Percentiles rank a stretch among this genome's conserved stretches.
Conservation (phyloP, 2,113 vertebrate species). For the Lamprotornis superbus region DNA sequence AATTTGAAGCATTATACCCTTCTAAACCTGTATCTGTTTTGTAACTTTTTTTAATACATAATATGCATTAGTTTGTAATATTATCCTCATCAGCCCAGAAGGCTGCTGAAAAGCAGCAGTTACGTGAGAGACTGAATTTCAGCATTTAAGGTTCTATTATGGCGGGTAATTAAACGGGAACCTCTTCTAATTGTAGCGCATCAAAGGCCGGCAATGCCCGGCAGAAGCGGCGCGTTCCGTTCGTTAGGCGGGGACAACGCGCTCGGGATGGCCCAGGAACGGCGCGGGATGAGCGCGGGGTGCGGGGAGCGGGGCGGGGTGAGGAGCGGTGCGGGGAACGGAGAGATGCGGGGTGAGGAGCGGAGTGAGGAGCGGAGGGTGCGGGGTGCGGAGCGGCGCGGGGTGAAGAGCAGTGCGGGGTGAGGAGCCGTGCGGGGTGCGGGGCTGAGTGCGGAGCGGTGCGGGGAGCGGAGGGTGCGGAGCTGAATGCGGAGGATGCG, state of each 20-base stretch:
- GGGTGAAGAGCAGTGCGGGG: no score
- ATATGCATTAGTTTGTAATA: background rate
- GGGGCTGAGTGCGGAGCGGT: no score
- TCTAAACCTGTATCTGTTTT: constrained; percentile 13
- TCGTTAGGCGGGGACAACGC: background rate
- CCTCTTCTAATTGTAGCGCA: background rate
- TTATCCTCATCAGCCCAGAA: constrained; percentile 38
- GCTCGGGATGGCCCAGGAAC: background rate
- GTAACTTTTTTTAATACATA: constrained; percentile 16
- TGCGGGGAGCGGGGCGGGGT: background rate
- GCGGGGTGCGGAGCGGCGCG: no score
- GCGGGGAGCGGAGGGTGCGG: no score
- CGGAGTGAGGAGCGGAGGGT: no score
- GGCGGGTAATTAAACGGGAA: constrained; percentile 26
- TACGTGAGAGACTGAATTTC: constrained; percentile 29
- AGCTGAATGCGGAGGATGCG: no score
- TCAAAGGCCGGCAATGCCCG: background rate
- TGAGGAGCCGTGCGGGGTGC: no score
- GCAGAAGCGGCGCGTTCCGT: background rate
- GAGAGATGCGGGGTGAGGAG: background rate
- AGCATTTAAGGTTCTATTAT: constrained; percentile 31
- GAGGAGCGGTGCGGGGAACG: background rate
- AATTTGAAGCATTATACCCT: constrained; percentile 4
- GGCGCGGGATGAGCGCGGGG: background rate
- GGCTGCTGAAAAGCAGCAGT: constrained; percentile 12